These are phyloP conservation scores for Scytalopus superciliaris DNA, from an alignment of 2,113 vertebrate species.

Conservation along the genomic window DNA sequence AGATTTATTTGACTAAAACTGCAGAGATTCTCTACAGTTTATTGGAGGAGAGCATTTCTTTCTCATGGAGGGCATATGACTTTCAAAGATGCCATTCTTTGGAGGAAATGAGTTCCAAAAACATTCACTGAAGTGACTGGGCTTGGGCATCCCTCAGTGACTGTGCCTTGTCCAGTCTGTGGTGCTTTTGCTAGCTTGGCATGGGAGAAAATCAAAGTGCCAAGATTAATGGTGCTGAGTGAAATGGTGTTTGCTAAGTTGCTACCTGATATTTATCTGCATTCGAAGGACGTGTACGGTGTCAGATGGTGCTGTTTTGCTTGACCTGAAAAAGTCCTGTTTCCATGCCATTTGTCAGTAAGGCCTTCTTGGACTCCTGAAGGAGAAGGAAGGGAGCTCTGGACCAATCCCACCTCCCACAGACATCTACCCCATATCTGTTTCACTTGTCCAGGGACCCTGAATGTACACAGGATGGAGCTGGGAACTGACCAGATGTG, in stretches of 20 bases:
- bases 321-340: not conserved
- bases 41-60: not conserved
- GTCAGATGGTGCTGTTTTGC: not conserved
- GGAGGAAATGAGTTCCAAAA: not conserved
- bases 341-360: not conserved
- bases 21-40: not conserved
- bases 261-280: not conserved
- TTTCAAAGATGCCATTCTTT: not conserved
- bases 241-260: not conserved
- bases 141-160: not conserved
- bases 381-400: not conserved
- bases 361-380: not conserved
- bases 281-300: accelerated
- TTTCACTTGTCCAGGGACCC: not conserved
- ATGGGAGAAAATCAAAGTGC: not conserved
- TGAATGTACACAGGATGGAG: not conserved
- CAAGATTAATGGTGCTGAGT: not conserved
- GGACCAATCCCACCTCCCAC: no score
- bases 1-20: not conserved
- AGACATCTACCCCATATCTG: not conserved
- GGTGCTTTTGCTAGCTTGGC: not conserved
- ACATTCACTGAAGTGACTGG: accelerated
- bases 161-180: accelerated
- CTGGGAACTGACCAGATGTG: not conserved
- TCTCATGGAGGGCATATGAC: not conserved